Evolutionary conservation across 2,113 vertebrate species (phyloP).

Genomic region (Columba livia): DNA sequence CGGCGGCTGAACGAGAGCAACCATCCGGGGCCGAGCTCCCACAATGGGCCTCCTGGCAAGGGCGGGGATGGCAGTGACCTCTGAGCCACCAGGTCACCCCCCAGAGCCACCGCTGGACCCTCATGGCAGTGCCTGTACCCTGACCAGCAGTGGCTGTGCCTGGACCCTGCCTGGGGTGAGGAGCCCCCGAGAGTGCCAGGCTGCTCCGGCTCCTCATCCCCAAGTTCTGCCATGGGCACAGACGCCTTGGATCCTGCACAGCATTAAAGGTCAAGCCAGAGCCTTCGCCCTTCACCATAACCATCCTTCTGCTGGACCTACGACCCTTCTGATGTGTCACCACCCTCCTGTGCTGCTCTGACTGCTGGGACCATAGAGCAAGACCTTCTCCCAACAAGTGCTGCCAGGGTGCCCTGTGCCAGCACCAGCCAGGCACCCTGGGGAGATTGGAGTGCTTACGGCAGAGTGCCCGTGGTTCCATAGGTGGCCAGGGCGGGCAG

Average conservation of each 20-base stretch:
- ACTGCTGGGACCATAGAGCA: fast-evolving
- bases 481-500: fast-evolving
- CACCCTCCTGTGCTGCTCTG: neutral
- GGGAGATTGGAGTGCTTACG: neutral
- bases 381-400: neutral
- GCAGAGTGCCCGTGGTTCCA: neutral
- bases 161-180: neutral
- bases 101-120: neutral
- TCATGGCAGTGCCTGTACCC: neutral
- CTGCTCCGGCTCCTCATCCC: neutral
- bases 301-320: neutral
- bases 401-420: neutral
- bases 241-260: neutral
- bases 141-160: neutral
- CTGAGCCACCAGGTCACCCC: neutral
- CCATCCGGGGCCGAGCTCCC: neutral
- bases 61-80: neutral
- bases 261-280: constrained; percentile 12
- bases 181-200: neutral
- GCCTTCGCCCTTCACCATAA: neutral
- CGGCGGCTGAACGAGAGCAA: constrained; percentile 86
- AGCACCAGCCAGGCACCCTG: fast-evolving
- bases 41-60: neutral
- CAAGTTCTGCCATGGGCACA: neutral
- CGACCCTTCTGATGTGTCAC: neutral